These are phyloP conservation scores for Caenorhabditis japonica DNA, from an alignment of 2,888 invertebrate species.

Conservation along the genomic window DNA sequence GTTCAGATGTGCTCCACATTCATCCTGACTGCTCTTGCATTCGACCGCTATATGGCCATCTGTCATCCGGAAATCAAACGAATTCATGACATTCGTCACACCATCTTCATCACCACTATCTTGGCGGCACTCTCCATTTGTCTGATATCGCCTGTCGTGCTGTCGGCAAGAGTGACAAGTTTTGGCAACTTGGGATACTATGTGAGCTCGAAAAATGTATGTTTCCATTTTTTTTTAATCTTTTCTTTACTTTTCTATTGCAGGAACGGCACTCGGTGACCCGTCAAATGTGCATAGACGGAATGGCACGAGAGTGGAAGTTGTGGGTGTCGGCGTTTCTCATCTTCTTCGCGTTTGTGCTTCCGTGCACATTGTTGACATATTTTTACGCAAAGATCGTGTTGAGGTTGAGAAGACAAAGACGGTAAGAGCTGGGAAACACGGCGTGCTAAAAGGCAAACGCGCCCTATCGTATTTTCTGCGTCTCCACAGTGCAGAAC, in stretches of 20 bases:
- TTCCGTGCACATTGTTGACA: slow-evolving; percentile 63
- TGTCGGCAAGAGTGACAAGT: slow-evolving; percentile 53
- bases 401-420: slow-evolving; percentile 58
- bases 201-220: slow-evolving; percentile 38
- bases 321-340: slow-evolving; percentile 53
- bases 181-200: slow-evolving; percentile 33
- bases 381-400: slow-evolving; percentile 65
- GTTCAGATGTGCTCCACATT: slow-evolving; percentile 69
- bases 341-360: slow-evolving; percentile 60
- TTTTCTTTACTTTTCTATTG: too few relatives aligned
- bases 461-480: too few relatives aligned
- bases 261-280: slow-evolving; percentile 50
- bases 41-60: slow-evolving; percentile 69
- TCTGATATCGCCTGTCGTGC: slow-evolving; percentile 64
- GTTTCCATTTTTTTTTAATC: slow-evolving; percentile 1
- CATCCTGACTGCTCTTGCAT: slow-evolving; percentile 65
- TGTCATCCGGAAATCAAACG: slow-evolving; percentile 68
- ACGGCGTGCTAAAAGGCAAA: too few relatives aligned
- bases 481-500: too few relatives aligned
- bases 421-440: slow-evolving; percentile 56
- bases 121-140: slow-evolving; percentile 59
- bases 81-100: slow-evolving; percentile 66
- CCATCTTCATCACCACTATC: slow-evolving; percentile 59
- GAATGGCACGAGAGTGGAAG: slow-evolving; percentile 55
- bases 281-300: slow-evolving; percentile 60